These are phyloP conservation scores for Barypeithes pellucidus DNA, from an alignment of 2,888 invertebrate species.

Conservation along the genomic window DNA sequence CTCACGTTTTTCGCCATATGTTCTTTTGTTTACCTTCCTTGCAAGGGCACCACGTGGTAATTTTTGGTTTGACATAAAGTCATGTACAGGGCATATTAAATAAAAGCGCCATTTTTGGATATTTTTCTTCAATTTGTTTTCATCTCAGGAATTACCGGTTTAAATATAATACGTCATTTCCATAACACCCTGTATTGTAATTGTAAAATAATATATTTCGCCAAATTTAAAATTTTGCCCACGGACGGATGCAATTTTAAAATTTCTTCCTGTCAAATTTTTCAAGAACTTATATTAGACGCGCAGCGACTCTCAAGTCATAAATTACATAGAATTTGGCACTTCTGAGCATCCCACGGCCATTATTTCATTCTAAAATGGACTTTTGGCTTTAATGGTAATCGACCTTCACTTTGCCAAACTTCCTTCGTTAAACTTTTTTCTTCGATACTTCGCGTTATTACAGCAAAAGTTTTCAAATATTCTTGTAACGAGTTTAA, in stretches of 20 bases:
- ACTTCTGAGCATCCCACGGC: constrained; percentile 42
- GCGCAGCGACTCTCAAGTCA: constrained; percentile 39
- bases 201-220: too few species aligned
- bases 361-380: constrained; percentile 51
- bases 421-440: constrained; percentile 54
- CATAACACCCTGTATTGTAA: too few species aligned
- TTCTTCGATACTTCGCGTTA: constrained; percentile 45
- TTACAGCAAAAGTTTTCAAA: constrained; percentile 47
- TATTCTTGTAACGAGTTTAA: constrained; percentile 47
- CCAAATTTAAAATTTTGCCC: too few species aligned
- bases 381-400: constrained; percentile 51
- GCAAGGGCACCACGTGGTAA: too few species aligned
- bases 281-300: constrained; percentile 39
- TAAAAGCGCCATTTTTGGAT: too few species aligned
- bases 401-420: constrained; percentile 50
- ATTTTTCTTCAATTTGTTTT: too few species aligned
- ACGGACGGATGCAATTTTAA: not conserved
- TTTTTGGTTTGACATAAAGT: too few species aligned
- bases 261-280: not conserved
- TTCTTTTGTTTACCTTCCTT: too few species aligned
- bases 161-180: too few species aligned
- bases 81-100: too few species aligned
- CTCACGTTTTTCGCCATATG: too few species aligned
- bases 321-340: constrained; percentile 49
- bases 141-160: too few species aligned